Evolutionary conservation across 2,113 vertebrate species (phyloP), one percentile per base, ranked within the genome.

Genomic region (Psophia crepitans): DNA sequence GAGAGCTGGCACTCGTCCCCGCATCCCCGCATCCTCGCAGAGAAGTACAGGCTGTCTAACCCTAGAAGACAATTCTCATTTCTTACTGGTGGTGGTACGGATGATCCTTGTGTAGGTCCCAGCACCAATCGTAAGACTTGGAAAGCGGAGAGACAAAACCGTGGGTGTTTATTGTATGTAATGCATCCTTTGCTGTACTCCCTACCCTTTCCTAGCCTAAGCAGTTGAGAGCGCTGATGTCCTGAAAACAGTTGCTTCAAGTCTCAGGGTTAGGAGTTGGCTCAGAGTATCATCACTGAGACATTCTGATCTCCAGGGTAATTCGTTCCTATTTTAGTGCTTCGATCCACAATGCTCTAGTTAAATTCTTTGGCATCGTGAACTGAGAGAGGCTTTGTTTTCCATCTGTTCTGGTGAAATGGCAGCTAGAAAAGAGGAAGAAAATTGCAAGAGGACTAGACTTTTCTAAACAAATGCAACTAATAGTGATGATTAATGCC

Each of bases 1-100:
- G 8, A 10, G 51, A 75, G 20, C 19, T 37, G 51, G 41, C 77
- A 41, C 37, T 73, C 2, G 0, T 41, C 26, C n/a, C 4, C 1
- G 5, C 0, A 1, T 70, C 43, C 68, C 89, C 3, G 0, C 32
- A 19, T n/a, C n/a, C n/a, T n/a, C n/a, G n/a, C n/a, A n/a, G n/a
- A n/a, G n/a, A n/a, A n/a, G n/a, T n/a, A 11, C 79, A 80, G 46
- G 19, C 18, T 63, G 24, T 84, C 41, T 79, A 27, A 73, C 11
- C 16, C 37, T 49, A 2, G 20, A 75, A 60, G 27, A 33, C 37
- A 71, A 20, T 54, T 89, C 14, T n/a, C 8, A 7, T 53, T 65
- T 68, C 60, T n/a, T 46, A 22, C 5, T 60, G 14, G 8, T 58
- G 8, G 14, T 76, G 17, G n/a, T 68, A 11, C 46, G 54, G 61